Evolutionary conservation across 2,797 vertebrate species (phyloP).

Genomic region (Merluccius polli): DNA sequence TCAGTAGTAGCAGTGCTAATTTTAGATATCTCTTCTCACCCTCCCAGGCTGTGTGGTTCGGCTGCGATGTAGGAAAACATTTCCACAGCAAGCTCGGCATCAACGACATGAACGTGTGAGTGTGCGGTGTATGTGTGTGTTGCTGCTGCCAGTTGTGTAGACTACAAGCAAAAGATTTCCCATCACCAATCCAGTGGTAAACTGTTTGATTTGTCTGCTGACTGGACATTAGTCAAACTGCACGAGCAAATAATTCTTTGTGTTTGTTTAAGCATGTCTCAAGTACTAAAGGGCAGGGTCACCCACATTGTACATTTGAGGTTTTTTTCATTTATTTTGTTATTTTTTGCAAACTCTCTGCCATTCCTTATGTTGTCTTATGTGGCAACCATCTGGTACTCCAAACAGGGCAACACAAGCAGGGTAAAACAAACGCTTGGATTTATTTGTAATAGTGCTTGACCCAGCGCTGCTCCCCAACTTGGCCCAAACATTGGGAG

Average conservation of each 20-base stretch:
- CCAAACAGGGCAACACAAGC: not conserved
- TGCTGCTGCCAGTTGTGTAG: not conserved
- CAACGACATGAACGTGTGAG: slow-evolving; percentile 97
- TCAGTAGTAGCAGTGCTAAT: not conserved
- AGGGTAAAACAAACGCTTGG: slow-evolving; percentile 5
- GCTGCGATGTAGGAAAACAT: slow-evolving; percentile 95
- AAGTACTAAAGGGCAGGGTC: not conserved
- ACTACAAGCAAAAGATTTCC: not conserved
- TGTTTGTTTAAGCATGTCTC: slow-evolving; percentile 7
- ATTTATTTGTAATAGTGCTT: slow-evolving; percentile 10
- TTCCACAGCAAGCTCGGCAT: slow-evolving; percentile 96
- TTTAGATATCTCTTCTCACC: not conserved
- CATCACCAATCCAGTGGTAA: not conserved
- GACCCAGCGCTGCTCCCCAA: not conserved
- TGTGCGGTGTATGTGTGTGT: slow-evolving; percentile 36
- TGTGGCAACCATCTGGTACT: not conserved
- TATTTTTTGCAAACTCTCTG: not conserved
- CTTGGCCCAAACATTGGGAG: slow-evolving; percentile 2
- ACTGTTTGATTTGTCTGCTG: not conserved
- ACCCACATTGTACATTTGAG: not conserved
- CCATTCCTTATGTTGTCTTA: not conserved
- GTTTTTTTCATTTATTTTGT: not conserved
- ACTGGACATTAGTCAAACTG: not conserved
- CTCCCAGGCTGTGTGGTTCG: slow-evolving; percentile 94
- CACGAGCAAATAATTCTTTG: not conserved